phyloP scores from a whole-genome alignment of 2,888 invertebrate genomes.

The Cheilosia vernalis region DNA sequence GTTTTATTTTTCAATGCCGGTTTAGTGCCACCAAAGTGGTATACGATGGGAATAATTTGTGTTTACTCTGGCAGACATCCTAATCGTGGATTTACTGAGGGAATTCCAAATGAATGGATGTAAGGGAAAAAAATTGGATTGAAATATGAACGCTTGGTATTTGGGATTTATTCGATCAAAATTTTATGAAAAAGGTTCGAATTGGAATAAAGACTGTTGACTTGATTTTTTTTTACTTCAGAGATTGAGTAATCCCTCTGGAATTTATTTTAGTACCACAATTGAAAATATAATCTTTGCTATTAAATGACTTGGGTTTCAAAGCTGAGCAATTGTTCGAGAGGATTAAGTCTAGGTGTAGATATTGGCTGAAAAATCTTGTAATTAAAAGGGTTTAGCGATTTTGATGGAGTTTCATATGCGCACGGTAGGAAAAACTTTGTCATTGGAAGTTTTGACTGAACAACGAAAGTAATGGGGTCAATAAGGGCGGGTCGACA shows the following conservation, averaged over 20 bases:
- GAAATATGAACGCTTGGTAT: constrained; percentile 28
- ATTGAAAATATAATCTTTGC: too few relatives aligned
- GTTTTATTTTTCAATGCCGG: constrained; percentile 40
- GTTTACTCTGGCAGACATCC: constrained; percentile 64
- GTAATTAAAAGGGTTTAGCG: too few relatives aligned
- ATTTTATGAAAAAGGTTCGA: neutral
- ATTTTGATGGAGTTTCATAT: too few relatives aligned
- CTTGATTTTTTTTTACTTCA: constrained; percentile 11
- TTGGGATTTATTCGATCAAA: constrained; percentile 6
- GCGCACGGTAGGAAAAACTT: too few relatives aligned
- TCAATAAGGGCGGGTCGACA: too few relatives aligned
- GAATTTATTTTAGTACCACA: too few relatives aligned
- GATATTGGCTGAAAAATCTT: too few relatives aligned
- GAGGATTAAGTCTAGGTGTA: too few relatives aligned
- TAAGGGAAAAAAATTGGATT: constrained; percentile 8
- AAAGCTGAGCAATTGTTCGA: too few relatives aligned
- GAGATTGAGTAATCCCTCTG: neutral
- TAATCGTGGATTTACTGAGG: constrained; percentile 46
- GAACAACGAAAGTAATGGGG: too few relatives aligned
- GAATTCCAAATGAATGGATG: constrained; percentile 37
- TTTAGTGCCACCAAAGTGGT: constrained; percentile 52
- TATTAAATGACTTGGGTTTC: too few relatives aligned
- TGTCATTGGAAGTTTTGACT: too few relatives aligned
- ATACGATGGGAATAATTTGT: constrained; percentile 56
- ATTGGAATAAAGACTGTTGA: constrained; percentile 14